Percentiles rank a stretch among this genome's conserved stretches.
Conservation (phyloP, 2,113 vertebrate species). For the Malurus elegans region DNA sequence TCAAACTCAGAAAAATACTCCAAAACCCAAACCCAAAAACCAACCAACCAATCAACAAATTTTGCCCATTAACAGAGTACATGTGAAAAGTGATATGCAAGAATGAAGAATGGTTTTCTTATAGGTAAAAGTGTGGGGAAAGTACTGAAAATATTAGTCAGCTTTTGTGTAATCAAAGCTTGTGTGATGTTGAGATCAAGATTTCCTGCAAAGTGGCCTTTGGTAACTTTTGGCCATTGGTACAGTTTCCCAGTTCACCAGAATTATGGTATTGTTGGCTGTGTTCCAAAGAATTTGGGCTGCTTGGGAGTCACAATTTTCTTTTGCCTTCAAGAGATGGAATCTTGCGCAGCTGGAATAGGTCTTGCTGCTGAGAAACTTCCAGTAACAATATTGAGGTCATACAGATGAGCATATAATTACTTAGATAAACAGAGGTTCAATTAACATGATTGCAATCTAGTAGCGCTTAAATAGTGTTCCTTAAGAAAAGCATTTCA, state of each 20-base stretch:
- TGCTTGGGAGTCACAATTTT: neutral
- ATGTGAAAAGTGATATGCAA: neutral
- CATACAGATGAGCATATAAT: neutral
- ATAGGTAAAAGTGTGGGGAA: neutral
- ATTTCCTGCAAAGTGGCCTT: neutral
- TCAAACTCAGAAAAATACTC: neutral
- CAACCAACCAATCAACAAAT: neutral
- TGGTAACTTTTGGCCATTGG: neutral
- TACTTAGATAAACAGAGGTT: slow-evolving; percentile 28
- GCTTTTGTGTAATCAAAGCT: neutral
- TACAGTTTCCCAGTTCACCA: neutral
- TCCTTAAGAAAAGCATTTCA: slow-evolving; percentile 26
- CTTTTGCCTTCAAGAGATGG: neutral
- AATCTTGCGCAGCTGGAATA: neutral
- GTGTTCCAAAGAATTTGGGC: neutral
- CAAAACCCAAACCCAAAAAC: neutral
- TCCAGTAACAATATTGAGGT: neutral
- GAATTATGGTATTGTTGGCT: neutral
- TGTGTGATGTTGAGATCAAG: neutral
- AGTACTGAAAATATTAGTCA: neutral
- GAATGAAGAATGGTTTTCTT: neutral
- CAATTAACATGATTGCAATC: slow-evolving; percentile 57
- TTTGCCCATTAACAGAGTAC: neutral
- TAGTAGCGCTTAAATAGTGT: neutral
- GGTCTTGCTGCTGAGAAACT: slow-evolving; percentile 9